Base-by-base conservation (phyloP, 1,140 invertebrate species). In the Globodera ellingtonae region DNA sequence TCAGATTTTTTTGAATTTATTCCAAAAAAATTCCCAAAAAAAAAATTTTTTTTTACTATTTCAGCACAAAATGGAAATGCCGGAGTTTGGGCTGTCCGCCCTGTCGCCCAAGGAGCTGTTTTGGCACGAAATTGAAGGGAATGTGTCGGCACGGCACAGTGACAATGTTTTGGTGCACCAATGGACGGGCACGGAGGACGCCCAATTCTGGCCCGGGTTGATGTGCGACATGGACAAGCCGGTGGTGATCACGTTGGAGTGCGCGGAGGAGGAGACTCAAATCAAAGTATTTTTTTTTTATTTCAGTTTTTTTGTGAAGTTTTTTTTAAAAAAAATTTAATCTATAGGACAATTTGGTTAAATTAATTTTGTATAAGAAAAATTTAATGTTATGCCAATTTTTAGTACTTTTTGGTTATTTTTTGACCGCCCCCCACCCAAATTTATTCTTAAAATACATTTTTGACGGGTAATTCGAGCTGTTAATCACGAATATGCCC, bases 221-320 rank as follows among this genome's bases (percentile, higher is more conserved):
- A 46, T 9, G 0, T 65, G 56, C 8, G 73, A 46, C 65, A 62
- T 56, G 56, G 73, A 44, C 10, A 62, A 35, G 44, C 48, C 73
- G 15, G 47, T 75, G 56, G 73, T 46, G 13, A 52, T 75, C 44
- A 62, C 65, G 35, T 35, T 75, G 13, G 15, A 46, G 13, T 18
- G 44, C 46, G 21, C 35, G 9, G 44, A 75, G 46, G n/a, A 75
- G 6, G 73, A 75, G 7, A 56, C 35, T 8, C 24, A 75, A 15
- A 65, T 75, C n/a, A 75, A 75, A 48, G 73, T 75, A 52, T 15
- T 72, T 72, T 21, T 47, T 73, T 73, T 4, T 50, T 48, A 6
- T 1, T 72, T 48, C n/a, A n/a, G n/a, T n/a, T n/a, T n/a, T n/a
- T n/a, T n/a, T n/a, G n/a, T n/a, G n/a, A n/a, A n/a, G n/a, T n/a